phyloP scores from a whole-genome alignment of 2,888 invertebrate genomes.

The Malachius bipustulatus region DNA sequence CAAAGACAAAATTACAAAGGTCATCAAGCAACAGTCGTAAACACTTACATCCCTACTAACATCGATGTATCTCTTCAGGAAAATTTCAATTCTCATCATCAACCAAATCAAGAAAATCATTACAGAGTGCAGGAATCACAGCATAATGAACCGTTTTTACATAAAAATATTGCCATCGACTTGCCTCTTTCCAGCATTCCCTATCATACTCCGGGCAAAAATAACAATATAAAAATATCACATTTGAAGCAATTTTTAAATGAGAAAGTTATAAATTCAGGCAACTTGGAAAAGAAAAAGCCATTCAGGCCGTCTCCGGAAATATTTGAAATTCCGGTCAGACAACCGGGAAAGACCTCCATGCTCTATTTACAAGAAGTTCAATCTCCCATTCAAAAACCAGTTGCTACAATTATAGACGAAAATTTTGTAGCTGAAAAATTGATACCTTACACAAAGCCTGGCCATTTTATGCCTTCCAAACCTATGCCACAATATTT shows the following conservation, averaged over 20 bases:
- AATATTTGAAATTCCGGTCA: too few relatives aligned
- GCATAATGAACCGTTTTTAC: slow-evolving; percentile 1
- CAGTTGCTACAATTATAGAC: slow-evolving; percentile 7
- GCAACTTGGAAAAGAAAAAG: too few relatives aligned
- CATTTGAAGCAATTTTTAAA: too few relatives aligned
- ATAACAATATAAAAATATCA: too few relatives aligned
- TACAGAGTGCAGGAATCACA: slow-evolving; percentile 7
- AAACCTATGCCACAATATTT: too few relatives aligned
- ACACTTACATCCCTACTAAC: slow-evolving; percentile 32
- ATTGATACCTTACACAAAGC: slow-evolving; percentile 2
- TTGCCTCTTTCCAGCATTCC: not conserved
- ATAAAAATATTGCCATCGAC: slow-evolving; percentile 7
- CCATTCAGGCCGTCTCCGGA: too few relatives aligned
- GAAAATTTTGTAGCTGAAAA: slow-evolving; percentile 11
- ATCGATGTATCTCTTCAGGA: slow-evolving; percentile 33
- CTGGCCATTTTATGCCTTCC: too few relatives aligned
- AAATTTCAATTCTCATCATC: too few relatives aligned
- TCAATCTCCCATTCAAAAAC: not conserved
- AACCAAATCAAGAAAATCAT: slow-evolving; percentile 8
- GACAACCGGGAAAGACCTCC: too few relatives aligned
- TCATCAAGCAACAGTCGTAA: slow-evolving; percentile 27
- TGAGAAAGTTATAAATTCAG: too few relatives aligned
- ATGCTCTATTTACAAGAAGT: not conserved
- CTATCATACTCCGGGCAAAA: too few relatives aligned
- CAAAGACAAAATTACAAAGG: not conserved